Evolutionary conservation across 2,113 vertebrate genomes (phyloP).

Genomic region (Genyomyrus donnyi): DNA sequence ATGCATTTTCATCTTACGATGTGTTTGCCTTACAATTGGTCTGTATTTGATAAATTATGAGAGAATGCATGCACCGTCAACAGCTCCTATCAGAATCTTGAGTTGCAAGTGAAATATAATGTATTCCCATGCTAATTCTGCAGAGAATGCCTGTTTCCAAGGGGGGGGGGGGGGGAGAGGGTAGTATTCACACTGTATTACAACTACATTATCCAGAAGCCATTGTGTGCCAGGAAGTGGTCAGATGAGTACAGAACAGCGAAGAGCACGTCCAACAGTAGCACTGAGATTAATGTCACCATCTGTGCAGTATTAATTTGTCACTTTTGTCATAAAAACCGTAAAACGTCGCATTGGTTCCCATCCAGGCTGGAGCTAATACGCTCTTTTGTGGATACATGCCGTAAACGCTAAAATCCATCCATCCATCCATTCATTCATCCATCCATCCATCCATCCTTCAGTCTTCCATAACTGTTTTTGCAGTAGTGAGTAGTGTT

Average conservation of each 20-base stretch:
- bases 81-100: not conserved
- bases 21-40: not conserved
- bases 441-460: not conserved
- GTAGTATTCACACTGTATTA: not conserved
- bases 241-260: not conserved
- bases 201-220: not conserved
- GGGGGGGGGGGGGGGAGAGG: not conserved
- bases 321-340: not conserved
- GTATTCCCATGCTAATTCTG: not conserved
- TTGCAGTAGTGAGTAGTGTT: not conserved
- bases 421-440: not conserved
- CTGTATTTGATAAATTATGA: not conserved
- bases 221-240: not conserved
- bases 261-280: not conserved
- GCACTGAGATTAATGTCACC: not conserved
- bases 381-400: not conserved
- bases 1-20: not conserved
- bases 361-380: not conserved
- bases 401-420: not conserved
- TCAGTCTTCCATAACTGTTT: not conserved
- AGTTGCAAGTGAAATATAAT: not conserved
- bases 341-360: not conserved
- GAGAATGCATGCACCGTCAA: not conserved
- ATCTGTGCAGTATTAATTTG: not conserved
- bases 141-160: not conserved